phyloP scores from a whole-genome alignment of 2,888 invertebrate genomes.

The Prionchulus punctatus region DNA sequence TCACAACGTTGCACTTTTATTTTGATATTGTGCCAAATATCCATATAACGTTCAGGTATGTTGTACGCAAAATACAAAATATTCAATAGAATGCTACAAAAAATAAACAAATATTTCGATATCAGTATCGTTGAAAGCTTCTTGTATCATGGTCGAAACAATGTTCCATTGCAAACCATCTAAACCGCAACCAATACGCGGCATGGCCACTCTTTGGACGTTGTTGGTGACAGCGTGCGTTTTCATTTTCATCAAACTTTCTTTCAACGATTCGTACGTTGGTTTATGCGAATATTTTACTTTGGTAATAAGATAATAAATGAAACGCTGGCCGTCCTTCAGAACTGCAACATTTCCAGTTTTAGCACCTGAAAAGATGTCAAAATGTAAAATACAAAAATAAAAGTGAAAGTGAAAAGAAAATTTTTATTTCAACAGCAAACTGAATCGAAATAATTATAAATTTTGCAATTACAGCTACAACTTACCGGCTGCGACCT shows the following conservation, averaged over 20 bases:
- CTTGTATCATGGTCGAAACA: slow-evolving; percentile 41
- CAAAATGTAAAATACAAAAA: too few species aligned
- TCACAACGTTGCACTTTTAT: too few species aligned
- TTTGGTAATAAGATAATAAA: slow-evolving; percentile 22
- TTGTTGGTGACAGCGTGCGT: slow-evolving; percentile 35
- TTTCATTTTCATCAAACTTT: slow-evolving; percentile 20
- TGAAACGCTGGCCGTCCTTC: slow-evolving; percentile 19
- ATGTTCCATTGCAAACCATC: slow-evolving; percentile 48
- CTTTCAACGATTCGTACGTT: slow-evolving; percentile 27
- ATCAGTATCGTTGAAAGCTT: slow-evolving; percentile 38
- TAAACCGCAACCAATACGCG: slow-evolving; percentile 50
- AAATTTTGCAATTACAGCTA: too few species aligned
- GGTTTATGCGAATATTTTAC: slow-evolving; percentile 40
- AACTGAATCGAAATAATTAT: too few species aligned
- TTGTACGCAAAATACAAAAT: too few species aligned
- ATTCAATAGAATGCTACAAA: too few species aligned
- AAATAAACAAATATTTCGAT: slow-evolving; percentile 4
- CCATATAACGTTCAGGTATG: too few species aligned
- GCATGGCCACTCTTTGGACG: slow-evolving; percentile 46
- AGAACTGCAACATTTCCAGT: slow-evolving; percentile 17
- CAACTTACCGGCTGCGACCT: too few species aligned
- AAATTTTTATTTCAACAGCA: too few species aligned
- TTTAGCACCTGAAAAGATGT: slow-evolving; percentile 5
- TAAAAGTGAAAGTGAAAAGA: too few species aligned
- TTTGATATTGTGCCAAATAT: too few species aligned